phyloP scores from a whole-genome alignment of 1,140 invertebrate species.

The Papilio polyxenes region DNA sequence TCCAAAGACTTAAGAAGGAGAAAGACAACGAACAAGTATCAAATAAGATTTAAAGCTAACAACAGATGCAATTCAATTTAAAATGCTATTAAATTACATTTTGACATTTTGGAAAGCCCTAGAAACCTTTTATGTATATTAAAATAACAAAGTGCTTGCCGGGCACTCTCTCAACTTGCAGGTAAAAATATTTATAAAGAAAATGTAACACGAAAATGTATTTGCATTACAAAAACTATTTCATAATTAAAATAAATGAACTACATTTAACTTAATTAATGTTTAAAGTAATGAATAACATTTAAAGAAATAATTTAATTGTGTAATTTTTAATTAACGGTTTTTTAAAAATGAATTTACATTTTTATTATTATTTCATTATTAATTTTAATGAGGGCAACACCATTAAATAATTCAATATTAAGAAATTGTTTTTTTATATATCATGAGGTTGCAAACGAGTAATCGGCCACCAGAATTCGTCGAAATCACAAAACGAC shows the following conservation, averaged over 20 bases:
- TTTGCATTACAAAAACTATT: neutral
- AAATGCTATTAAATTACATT: neutral
- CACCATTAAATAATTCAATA: too few species aligned
- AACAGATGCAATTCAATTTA: neutral
- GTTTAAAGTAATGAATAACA: neutral
- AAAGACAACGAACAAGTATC: too few species aligned
- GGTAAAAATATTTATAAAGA: neutral
- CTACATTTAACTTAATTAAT: neutral
- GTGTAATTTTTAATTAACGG: neutral
- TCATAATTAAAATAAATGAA: neutral
- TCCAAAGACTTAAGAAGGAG: too few species aligned
- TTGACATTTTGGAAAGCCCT: neutral
- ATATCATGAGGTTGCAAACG: too few species aligned
- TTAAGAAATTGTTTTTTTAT: too few species aligned
- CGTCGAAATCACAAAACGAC: too few species aligned
- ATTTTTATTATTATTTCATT: too few species aligned
- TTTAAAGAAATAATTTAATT: neutral
- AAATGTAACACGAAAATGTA: neutral
- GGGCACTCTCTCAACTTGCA: neutral
- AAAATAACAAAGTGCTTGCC: slow-evolving; percentile 1
- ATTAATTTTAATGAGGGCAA: too few species aligned
- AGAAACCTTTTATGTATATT: neutral
- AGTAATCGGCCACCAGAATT: too few species aligned
- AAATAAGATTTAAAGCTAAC: neutral
- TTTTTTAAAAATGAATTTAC: neutral